Base-by-base conservation (phyloP, 1,140 invertebrate species). In the Pseudomyrmex cubaensis region DNA sequence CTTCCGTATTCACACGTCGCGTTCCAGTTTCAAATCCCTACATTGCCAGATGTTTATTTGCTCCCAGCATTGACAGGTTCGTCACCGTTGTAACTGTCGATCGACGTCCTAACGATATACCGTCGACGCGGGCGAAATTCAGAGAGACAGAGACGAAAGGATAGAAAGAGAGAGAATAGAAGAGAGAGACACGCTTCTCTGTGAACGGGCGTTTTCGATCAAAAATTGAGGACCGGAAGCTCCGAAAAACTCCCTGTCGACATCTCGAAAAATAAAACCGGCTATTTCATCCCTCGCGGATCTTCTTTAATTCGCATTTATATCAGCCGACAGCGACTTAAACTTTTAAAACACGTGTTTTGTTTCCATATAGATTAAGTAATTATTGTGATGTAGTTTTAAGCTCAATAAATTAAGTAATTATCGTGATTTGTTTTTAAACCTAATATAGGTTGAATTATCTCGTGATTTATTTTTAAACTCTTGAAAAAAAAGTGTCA, bases 21-120 rank as follows among this genome's bases (percentile, higher is more conserved):
- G 76, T 80, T 80, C 66, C 66, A 80, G 76, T 80, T 80, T 80
- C 76, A 72, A 80, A 80, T 80, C 56, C 76, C 66, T 22, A 72
- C 76, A 72, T 80, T 80, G 70, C 66, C 76, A 72, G 66, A 80
- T 72, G 76, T 80, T 80, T 80, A 80, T 87, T 87, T 87, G 82
- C 69, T 75, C 74, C 82, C 74, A 20, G 59, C 83, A 86, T 74
- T 83, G 75, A 80, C 61, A 84, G 82, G 85, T 74, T 87, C 86
- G 86, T 87, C 86, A 87, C 83, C 86, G 80, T 66, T 83, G 85
- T 83, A 84, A 75, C 86, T 59, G 86, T 69, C 82, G 85, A 87
- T 87, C 85, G 76, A 80, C 76, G 54, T 80, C n/a, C 76, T 80
- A 80, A 80, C 76, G 76, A 80, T 56, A 80, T 59, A 54, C 76